Evolutionary conservation across 2,888 invertebrate genomes (phyloP).

Genomic region (Polia nebulosa): DNA sequence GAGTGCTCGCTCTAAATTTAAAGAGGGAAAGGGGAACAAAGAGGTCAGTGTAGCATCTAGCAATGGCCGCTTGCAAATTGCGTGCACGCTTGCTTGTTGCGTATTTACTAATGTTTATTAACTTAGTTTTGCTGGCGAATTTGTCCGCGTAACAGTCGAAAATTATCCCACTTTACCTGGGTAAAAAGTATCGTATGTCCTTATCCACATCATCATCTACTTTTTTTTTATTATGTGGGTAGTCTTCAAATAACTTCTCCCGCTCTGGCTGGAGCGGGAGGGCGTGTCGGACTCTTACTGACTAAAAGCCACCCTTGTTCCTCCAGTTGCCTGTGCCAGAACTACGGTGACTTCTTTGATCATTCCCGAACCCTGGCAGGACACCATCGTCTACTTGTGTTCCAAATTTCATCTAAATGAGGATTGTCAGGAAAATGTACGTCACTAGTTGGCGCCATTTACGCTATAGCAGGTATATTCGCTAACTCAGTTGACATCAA

Average conservation of each 20-base stretch:
- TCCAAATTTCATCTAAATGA: background rate
- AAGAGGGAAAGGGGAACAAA: slow-evolving; percentile 45
- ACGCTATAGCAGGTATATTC: no score
- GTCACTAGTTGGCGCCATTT: no score
- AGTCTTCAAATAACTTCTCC: no score
- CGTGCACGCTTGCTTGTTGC: slow-evolving; percentile 1
- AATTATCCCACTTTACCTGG: background rate
- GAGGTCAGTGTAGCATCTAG: slow-evolving; percentile 41
- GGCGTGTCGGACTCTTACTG: no score
- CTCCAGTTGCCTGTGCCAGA: no score
- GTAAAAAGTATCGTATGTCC: background rate
- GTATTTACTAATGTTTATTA: slow-evolving; percentile 11
- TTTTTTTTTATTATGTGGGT: no score
- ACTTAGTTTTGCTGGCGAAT: background rate
- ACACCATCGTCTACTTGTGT: background rate
- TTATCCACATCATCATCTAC: background rate
- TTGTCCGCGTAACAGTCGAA: background rate
- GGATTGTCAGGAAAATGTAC: no score
- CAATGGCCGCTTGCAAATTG: slow-evolving; percentile 24
- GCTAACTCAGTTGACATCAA: no score
- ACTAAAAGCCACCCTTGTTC: no score
- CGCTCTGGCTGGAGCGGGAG: no score
- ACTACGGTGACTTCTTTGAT: no score
- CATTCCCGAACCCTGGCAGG: no score
- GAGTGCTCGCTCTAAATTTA: slow-evolving; percentile 49